Evolutionary conservation across 1,140 invertebrate genomes (phyloP).

Genomic region (Pantala flavescens): DNA sequence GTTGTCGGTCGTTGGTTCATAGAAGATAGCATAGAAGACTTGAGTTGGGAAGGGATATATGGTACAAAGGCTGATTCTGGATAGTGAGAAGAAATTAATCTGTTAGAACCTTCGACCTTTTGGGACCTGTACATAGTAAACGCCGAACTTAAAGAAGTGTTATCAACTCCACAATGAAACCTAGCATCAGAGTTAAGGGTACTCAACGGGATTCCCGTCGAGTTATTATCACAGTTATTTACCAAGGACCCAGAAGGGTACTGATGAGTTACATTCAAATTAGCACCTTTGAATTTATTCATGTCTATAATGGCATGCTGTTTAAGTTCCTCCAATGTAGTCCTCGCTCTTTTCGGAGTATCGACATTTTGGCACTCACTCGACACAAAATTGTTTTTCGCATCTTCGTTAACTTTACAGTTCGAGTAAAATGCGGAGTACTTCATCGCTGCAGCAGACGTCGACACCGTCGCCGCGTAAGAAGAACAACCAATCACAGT

Average conservation of each 20-base stretch:
- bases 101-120: neutral
- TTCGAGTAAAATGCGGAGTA: neutral
- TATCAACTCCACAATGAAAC: neutral
- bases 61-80: neutral
- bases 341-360: neutral
- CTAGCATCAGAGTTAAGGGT: neutral
- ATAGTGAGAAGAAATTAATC: neutral
- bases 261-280: neutral
- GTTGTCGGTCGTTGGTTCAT: neutral
- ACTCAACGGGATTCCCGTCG: neutral
- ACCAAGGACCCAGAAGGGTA: neutral
- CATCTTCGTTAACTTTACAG: neutral
- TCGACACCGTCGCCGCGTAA: neutral
- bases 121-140: neutral
- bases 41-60: neutral
- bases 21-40: neutral
- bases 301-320: neutral
- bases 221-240: neutral
- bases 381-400: neutral
- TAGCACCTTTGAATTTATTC: neutral
- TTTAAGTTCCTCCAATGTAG: neutral
- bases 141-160: neutral
- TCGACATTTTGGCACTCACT: no score
- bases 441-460: neutral
- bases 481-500: neutral